A percentile compares a stretch with the other conserved stretches of the same genome.
Conservation (phyloP, 2,797 vertebrate species). For the Peromyscus aztecus region DNA sequence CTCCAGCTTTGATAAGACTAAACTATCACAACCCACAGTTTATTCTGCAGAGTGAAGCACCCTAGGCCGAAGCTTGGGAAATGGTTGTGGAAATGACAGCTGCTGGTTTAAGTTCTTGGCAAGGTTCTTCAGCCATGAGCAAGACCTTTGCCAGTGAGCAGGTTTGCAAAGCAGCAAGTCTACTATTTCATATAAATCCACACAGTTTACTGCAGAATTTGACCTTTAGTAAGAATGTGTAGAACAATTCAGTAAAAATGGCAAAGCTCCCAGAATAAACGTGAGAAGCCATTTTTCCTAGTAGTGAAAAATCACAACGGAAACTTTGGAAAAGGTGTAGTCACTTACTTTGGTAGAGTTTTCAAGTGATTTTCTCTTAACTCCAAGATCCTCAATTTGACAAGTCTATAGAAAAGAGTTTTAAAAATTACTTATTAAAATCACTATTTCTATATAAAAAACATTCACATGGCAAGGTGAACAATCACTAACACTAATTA, state of each 20-base stretch:
- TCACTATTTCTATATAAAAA: slow-evolving; percentile 50
- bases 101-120: neutral
- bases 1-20: slow-evolving; percentile 41
- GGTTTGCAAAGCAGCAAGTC: neutral
- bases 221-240: neutral
- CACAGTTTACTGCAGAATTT: neutral
- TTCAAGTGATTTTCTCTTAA: slow-evolving; percentile 99
- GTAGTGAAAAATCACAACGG: slow-evolving; percentile 1
- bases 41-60: slow-evolving; percentile 36
- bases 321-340: slow-evolving; percentile 22
- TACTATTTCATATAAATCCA: neutral
- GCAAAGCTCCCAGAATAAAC: neutral
- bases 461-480: neutral
- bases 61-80: neutral
- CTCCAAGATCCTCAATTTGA: slow-evolving; percentile 99
- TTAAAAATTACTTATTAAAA: slow-evolving; percentile 11
- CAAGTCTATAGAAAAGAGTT: slow-evolving; percentile 90
- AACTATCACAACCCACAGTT: slow-evolving; percentile 19
- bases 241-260: slow-evolving; percentile 48
- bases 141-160: neutral
- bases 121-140: neutral
- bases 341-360: slow-evolving; percentile 99
- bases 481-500: neutral
- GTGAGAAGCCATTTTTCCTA: neutral
- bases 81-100: neutral